phyloP scores from a whole-genome alignment of 2,888 invertebrate genomes.

The Ectemnius cavifrons region DNA sequence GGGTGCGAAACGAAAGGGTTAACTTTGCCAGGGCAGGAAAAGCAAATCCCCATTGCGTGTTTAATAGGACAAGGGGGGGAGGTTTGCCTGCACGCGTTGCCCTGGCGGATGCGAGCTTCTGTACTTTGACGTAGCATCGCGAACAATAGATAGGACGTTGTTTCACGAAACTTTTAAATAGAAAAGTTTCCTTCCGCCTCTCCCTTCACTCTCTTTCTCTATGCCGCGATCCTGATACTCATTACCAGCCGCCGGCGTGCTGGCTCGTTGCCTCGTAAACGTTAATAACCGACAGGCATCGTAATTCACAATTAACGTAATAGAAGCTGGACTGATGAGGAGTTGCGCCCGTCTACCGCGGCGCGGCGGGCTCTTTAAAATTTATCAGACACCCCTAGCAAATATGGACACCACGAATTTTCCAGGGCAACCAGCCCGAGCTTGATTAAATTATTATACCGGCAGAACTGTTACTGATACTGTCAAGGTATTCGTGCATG shows the following conservation, averaged over 20 bases:
- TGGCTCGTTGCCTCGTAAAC: slow-evolving; percentile 51
- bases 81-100: background rate
- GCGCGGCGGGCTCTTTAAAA: slow-evolving; percentile 21
- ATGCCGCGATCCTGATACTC: slow-evolving; percentile 43
- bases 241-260: slow-evolving; percentile 31
- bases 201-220: slow-evolving; percentile 5
- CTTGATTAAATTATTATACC: slow-evolving; percentile 13
- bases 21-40: no score
- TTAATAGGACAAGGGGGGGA: slow-evolving; percentile 41
- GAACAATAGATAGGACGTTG: slow-evolving; percentile 35
- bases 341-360: background rate
- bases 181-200: slow-evolving; percentile 47
- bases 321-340: slow-evolving; percentile 21
- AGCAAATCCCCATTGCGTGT: slow-evolving; percentile 51
- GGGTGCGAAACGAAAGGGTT: no score
- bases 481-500: no score
- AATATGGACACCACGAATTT: slow-evolving; percentile 22
- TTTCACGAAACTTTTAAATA: slow-evolving; percentile 53
- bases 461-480: background rate
- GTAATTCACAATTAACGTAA: slow-evolving; percentile 54
- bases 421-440: slow-evolving; percentile 9
- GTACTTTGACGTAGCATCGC: slow-evolving; percentile 37
- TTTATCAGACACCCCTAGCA: slow-evolving; percentile 28
- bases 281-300: slow-evolving; percentile 54
- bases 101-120: background rate